Evolutionary conservation across 2,113 vertebrate genomes (phyloP).

Genomic region (Tinamus guttatus): DNA sequence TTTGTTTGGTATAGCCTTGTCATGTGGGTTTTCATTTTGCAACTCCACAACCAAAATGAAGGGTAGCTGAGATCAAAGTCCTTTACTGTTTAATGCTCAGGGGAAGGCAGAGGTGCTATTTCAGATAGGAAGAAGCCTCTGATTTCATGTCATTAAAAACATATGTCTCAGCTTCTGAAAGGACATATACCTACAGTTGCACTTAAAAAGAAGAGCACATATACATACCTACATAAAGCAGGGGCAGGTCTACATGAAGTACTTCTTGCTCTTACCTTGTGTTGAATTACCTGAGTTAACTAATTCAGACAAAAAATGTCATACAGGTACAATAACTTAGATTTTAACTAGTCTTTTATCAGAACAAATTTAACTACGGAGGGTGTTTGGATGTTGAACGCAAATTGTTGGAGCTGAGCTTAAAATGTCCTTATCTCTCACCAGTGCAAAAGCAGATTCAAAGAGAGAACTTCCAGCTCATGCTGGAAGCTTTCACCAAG

Average conservation of each 20-base stretch:
- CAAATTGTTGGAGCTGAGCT: neutral
- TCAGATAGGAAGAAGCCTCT: conserved; percentile 65
- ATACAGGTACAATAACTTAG: neutral
- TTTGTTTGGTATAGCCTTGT: conserved; percentile 54
- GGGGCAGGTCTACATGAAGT: neutral
- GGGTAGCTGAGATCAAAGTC: conserved; percentile 59
- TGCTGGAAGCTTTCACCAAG: neutral
- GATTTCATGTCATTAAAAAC: conserved; percentile 60
- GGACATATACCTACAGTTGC: neutral
- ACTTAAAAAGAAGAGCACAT: conserved; percentile 28
- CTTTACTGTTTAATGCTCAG: conserved; percentile 58
- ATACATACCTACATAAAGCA: conserved; percentile 54
- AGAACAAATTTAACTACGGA: conserved; percentile 1
- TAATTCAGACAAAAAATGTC: neutral
- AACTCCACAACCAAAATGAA: conserved; percentile 66
- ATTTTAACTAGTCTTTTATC: neutral
- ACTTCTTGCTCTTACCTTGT: conserved; percentile 3
- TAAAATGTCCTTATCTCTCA: neutral
- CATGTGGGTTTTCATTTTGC: conserved; percentile 71
- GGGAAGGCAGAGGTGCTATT: conserved; percentile 61
- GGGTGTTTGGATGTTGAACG: neutral
- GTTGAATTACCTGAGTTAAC: neutral
- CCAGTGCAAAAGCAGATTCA: neutral
- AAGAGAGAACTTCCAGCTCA: neutral
- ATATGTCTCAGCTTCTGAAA: conserved; percentile 52